Evolutionary conservation across 1,140 invertebrate species (phyloP), one percentile per base, ranked within the genome.

Genomic region (Gonioctena quinquepunctata): DNA sequence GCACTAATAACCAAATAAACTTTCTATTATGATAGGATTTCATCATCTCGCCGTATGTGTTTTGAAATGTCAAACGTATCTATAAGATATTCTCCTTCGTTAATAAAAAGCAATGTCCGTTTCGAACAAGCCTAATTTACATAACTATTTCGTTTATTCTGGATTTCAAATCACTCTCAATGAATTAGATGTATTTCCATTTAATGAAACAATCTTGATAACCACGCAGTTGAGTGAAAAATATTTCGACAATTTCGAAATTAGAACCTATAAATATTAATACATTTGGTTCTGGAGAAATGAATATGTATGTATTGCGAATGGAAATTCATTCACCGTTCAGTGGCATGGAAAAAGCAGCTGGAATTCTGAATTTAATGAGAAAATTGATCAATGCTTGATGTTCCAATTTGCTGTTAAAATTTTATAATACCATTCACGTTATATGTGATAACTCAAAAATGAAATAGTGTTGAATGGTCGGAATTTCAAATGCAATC

Each of bases 141-240:
- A 54, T 54, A 54, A 54, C 2, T 11, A 54, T 54, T 54, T 54
- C 19, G 21, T 54, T 54, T 54, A 54, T 54, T 54, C 50, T 54
- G 21, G 11, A 21, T 54, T 54, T 1, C 33, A n/a, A 42, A 8
- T 4, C 33, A 42, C 1, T 42, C 16, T 1, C 13, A 42, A 42
- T 42, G 16, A 42, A 42, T 42, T 42, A 42, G 33, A 42, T n/a
- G n/a, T n/a, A 42, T 42, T n/a, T 42, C 33, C n/a, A n/a, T n/a
- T n/a, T n/a, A n/a, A n/a, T n/a, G n/a, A 42, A 42, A 1, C 33
- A 42, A n/a, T 13, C 0, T 42, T 42, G 28, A n/a, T 42, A 42
- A 13, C 33, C 16, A 42, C 33, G 33, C 33, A 42, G 33, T 42
- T 42, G 13, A 42, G 16, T 8, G 2, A 2, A 42, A n/a, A 42